Percentiles rank a stretch among this genome's conserved stretches.
Conservation (phyloP, 2,113 vertebrate species). For the Ctenodactylus gundi region DNA sequence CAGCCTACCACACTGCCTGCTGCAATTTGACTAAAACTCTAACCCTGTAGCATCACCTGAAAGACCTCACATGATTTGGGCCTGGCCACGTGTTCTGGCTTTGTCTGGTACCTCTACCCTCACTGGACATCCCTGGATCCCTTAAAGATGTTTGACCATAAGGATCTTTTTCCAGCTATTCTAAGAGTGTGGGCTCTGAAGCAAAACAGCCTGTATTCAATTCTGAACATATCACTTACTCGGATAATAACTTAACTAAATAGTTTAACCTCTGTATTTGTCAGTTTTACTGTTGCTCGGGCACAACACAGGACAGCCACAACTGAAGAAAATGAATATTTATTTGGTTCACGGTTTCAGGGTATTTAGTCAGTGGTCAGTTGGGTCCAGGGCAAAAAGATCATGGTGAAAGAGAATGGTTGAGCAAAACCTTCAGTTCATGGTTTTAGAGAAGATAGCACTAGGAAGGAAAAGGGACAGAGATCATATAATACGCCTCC, state of each 20-base stretch:
- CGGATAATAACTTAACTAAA: too few relatives aligned
- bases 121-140: background rate
- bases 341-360: background rate
- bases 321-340: background rate
- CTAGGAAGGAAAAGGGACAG: background rate
- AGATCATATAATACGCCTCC: background rate
- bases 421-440: background rate
- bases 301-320: background rate
- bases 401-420: background rate
- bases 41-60: background rate
- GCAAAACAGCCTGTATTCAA: background rate
- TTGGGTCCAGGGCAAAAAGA: background rate
- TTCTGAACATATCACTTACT: background rate
- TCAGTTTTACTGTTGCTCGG: background rate
- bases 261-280: background rate
- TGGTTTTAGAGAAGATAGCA: background rate
- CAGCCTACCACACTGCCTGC: background rate
- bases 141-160: background rate
- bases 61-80: background rate
- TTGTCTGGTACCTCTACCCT: background rate
- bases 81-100: background rate
- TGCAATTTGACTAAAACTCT: background rate
- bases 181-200: background rate
- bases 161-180: background rate
- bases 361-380: background rate